Evolutionary conservation across 2,113 vertebrate species (phyloP).

Genomic region (Platysteira castanea): DNA sequence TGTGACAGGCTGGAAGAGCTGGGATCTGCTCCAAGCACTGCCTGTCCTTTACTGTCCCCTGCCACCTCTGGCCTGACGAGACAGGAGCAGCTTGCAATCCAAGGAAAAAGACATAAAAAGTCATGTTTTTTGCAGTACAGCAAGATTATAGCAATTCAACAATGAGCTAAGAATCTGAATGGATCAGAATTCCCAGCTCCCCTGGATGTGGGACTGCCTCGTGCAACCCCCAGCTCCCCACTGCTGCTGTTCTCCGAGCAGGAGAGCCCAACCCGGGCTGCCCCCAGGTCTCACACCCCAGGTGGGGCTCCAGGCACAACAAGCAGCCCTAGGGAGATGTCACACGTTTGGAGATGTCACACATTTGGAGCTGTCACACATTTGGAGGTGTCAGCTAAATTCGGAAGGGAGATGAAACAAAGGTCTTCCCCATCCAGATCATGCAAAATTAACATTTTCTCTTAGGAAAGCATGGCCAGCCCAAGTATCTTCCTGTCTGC

Average conservation of each 20-base stretch:
- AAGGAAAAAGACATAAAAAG: background rate
- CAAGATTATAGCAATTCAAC: background rate
- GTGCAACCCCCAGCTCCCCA: accelerated
- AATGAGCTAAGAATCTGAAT: background rate
- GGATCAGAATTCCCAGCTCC: background rate
- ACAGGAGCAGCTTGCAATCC: background rate
- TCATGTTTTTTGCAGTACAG: background rate
- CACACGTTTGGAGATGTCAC: background rate
- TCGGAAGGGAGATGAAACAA: background rate
- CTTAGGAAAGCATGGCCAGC: background rate
- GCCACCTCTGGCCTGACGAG: background rate
- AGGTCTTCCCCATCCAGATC: background rate
- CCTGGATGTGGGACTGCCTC: background rate
- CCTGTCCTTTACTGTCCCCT: background rate
- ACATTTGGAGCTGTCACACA: background rate
- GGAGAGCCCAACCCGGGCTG: background rate
- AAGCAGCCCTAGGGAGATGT: background rate
- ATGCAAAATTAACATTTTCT: background rate
- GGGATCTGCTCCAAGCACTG: background rate
- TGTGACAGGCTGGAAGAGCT: background rate
- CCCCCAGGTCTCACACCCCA: accelerated
- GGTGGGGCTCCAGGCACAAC: background rate
- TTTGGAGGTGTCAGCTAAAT: background rate
- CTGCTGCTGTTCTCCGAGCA: accelerated
- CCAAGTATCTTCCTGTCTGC: background rate